Evolutionary conservation across 2,888 invertebrate genomes (phyloP).

Genomic region (Tuta absoluta): DNA sequence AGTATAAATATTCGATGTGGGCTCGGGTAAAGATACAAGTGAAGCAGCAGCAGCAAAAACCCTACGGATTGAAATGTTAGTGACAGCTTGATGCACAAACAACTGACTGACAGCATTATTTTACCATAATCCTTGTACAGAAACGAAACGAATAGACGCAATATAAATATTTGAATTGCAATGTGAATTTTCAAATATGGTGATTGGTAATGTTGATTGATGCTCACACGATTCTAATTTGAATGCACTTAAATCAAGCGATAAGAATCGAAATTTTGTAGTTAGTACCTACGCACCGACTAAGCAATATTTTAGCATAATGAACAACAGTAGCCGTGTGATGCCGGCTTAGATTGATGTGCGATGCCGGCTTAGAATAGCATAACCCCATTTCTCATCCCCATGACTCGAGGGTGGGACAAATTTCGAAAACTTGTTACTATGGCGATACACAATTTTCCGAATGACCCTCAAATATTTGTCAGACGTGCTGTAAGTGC

Average conservation of each 20-base stretch:
- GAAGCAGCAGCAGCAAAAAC: constrained; percentile 69
- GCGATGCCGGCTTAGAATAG: too few species aligned
- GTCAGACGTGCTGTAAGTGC: too few species aligned
- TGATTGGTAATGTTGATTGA: constrained; percentile 69
- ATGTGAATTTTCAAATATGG: constrained; percentile 67
- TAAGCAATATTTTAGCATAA: too few species aligned
- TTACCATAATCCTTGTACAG: constrained; percentile 79
- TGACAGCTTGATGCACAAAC: constrained; percentile 78
- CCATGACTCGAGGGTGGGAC: too few species aligned
- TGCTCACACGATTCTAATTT: constrained; percentile 59
- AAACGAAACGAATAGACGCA: constrained; percentile 73
- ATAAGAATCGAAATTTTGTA: not conserved
- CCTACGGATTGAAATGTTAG: constrained; percentile 77
- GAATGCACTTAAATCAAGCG: constrained; percentile 41
- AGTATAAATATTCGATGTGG: constrained; percentile 74
- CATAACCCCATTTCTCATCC: too few species aligned
- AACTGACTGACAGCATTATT: constrained; percentile 75
- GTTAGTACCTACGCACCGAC: not conserved
- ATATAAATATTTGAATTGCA: constrained; percentile 76
- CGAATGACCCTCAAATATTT: too few species aligned
- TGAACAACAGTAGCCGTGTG: not conserved
- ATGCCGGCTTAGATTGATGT: not conserved
- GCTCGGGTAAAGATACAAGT: constrained; percentile 62
- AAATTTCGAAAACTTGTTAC: too few species aligned
- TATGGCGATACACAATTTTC: too few species aligned